Evolutionary conservation across 1,140 invertebrate genomes (phyloP).

Genomic region (Halictus rubicundus): DNA sequence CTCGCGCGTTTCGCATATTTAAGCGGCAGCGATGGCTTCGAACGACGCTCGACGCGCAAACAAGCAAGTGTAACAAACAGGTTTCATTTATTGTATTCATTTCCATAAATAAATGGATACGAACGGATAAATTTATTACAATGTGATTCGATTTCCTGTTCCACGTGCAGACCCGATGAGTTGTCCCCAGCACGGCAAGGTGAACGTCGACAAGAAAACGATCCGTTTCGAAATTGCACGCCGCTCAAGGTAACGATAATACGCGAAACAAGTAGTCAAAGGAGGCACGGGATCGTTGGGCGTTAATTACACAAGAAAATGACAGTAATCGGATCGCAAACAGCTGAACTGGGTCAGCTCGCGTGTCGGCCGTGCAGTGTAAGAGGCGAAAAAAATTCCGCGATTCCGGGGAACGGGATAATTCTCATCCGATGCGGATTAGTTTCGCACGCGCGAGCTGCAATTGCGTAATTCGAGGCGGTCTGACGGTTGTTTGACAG

Average conservation of each 20-base stretch:
- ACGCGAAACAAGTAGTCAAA: not conserved
- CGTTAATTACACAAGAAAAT: not conserved
- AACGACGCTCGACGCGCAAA: not conserved
- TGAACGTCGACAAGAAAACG: too few species aligned
- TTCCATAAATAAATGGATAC: too few species aligned
- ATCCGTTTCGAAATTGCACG: not conserved
- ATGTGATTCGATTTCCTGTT: too few species aligned
- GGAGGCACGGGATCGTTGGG: not conserved
- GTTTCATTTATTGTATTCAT: too few species aligned
- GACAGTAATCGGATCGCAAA: not conserved
- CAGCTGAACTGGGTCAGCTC: not conserved
- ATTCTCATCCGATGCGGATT: not conserved
- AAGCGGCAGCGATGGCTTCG: slow-evolving; percentile 10
- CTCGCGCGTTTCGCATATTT: slow-evolving; percentile 47
- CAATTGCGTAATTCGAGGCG: slow-evolving; percentile 5
- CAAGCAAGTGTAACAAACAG: not conserved
- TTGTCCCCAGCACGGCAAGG: too few species aligned
- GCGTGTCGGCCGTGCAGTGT: too few species aligned
- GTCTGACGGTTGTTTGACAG: not conserved
- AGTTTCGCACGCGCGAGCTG: not conserved
- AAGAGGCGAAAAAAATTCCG: not conserved
- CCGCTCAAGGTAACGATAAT: not conserved
- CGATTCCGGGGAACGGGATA: not conserved
- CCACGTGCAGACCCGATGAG: too few species aligned
- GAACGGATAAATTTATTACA: too few species aligned